These are phyloP conservation scores for Pyrochroa serraticornis DNA, from an alignment of 2,888 invertebrate genomes.

Conservation along the genomic window DNA sequence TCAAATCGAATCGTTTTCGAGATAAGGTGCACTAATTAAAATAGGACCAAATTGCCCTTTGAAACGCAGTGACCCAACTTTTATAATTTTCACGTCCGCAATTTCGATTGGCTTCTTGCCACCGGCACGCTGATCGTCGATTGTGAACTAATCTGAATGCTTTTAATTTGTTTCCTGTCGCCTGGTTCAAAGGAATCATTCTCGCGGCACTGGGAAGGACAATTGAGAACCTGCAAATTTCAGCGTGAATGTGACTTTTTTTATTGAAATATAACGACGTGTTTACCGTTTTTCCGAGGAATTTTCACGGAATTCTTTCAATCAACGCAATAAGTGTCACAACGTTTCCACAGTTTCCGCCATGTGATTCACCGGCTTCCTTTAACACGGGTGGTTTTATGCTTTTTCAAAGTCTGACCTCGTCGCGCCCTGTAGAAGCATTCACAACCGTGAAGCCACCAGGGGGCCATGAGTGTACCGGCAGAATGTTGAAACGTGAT, in stretches of 20 bases:
- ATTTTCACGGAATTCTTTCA: not conserved
- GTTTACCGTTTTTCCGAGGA: not conserved
- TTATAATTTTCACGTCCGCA: conserved; percentile 23
- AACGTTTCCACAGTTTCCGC: not conserved
- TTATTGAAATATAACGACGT: not conserved
- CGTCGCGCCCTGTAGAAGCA: not conserved
- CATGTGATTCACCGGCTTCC: conserved; percentile 1
- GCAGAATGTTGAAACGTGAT: not conserved
- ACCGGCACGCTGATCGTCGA: conserved; percentile 16
- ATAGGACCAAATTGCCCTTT: conserved; percentile 10
- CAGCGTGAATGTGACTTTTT: conserved; percentile 2
- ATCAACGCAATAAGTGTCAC: no score
- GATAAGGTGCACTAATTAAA: no score
- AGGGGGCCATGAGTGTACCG: not conserved
- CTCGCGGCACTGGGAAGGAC: conserved; percentile 33
- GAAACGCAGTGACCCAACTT: conserved; percentile 21
- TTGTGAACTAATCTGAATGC: conserved; percentile 39
- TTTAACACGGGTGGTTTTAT: conserved; percentile 1
- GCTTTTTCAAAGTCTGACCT: not conserved
- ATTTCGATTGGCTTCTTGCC: conserved; percentile 31
- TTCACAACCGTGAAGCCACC: not conserved
- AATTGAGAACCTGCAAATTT: conserved; percentile 22
- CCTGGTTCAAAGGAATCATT: conserved; percentile 41
- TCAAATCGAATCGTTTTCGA: no score
- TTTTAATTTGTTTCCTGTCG: conserved; percentile 43